phyloP scores from a whole-genome alignment of 2,113 vertebrate genomes.

The Chloebia gouldiae region DNA sequence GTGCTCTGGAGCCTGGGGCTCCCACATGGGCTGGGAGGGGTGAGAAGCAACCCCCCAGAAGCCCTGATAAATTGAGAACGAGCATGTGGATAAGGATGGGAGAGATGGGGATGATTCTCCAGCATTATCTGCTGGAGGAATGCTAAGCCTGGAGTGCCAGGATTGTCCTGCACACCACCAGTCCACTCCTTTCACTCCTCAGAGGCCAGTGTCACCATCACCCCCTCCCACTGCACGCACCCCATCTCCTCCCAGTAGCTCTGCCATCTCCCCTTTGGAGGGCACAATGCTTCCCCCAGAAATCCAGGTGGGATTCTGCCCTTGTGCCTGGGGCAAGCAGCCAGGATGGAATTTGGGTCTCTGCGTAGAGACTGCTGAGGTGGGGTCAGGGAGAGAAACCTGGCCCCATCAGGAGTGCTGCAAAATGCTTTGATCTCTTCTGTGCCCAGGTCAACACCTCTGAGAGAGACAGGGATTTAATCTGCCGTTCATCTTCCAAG shows the following conservation, averaged over 20 bases:
- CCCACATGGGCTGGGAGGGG: background rate
- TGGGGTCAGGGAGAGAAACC: background rate
- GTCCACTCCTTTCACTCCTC: background rate
- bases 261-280: background rate
- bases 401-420: background rate
- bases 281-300: background rate
- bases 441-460: constrained; percentile 71
- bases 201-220: background rate
- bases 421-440: background rate
- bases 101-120: background rate
- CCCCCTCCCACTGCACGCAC: background rate
- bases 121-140: background rate
- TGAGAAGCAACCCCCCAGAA: background rate
- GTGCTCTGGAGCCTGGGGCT: background rate
- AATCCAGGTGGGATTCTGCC: background rate
- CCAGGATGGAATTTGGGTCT: background rate
- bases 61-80: background rate
- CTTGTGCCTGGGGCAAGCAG: no score
- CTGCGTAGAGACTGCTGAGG: background rate
- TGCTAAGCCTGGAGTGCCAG: background rate
- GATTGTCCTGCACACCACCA: background rate
- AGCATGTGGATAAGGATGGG: background rate
- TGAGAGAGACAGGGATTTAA: constrained; percentile 55
- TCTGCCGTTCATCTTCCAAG: constrained; percentile 40
- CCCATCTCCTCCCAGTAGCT: background rate